Evolutionary conservation across 2,888 invertebrate genomes (phyloP).

Genomic region (Mimas tiliae): DNA sequence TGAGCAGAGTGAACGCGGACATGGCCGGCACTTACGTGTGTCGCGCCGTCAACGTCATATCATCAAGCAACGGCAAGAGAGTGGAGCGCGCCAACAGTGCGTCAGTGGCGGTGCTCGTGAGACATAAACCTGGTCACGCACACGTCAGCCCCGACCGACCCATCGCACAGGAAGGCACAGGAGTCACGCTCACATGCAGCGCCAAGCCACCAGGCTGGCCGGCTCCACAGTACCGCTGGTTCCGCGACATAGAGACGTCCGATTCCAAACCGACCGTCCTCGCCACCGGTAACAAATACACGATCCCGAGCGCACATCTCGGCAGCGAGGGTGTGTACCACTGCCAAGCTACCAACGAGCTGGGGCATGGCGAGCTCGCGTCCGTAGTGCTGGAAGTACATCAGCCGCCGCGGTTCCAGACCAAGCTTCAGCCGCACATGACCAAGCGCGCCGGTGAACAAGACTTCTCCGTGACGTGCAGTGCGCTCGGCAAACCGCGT

Average conservation of each 20-base stretch:
- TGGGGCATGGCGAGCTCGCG: conserved; percentile 94
- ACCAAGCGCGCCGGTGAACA: conserved; percentile 91
- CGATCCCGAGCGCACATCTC: conserved; percentile 93
- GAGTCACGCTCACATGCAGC: conserved; percentile 92
- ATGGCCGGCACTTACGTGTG: conserved; percentile 96
- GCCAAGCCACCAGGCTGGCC: conserved; percentile 97
- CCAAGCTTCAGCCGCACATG: conserved; percentile 92
- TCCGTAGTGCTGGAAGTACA: conserved; percentile 94
- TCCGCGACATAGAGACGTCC: conserved; percentile 88
- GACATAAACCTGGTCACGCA: conserved; percentile 94
- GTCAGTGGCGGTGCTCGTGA: conserved; percentile 91
- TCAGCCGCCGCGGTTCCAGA: conserved; percentile 93
- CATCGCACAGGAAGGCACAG: conserved; percentile 92
- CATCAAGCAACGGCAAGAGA: conserved; percentile 88
- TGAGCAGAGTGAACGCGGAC: conserved; percentile 91
- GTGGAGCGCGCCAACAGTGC: conserved; percentile 92
- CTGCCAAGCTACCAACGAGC: conserved; percentile 95
- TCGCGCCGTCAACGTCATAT: conserved; percentile 93
- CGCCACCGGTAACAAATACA: conserved; percentile 92
- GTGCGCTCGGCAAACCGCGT: conserved; percentile 94
- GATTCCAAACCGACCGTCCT: conserved; percentile 87
- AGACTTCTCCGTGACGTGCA: conserved; percentile 92
- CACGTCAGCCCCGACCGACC: conserved; percentile 93
- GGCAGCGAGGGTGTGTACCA: conserved; percentile 95
- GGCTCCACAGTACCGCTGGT: conserved; percentile 95